Conservation (phyloP, 2,113 vertebrate species). For the Mustela nigripes region DNA sequence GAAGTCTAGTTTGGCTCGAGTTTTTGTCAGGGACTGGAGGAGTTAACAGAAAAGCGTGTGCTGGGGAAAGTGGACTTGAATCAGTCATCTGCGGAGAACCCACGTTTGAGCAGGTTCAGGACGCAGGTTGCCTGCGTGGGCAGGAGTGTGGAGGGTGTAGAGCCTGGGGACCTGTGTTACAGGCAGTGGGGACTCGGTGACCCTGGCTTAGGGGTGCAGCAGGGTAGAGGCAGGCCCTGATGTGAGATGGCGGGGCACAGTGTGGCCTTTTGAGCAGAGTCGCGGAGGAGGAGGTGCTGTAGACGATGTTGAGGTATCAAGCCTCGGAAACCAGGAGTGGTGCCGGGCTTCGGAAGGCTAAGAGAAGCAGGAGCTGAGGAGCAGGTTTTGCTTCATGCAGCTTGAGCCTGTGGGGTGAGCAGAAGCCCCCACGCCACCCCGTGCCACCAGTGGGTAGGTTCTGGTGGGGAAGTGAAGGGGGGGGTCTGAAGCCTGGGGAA, state of each 20-base stretch:
- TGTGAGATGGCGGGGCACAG: background rate
- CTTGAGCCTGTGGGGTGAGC: background rate
- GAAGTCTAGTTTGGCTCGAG: background rate
- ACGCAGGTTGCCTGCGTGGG: background rate
- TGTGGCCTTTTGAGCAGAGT: background rate
- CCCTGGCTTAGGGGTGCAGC: background rate
- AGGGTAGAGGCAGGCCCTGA: background rate
- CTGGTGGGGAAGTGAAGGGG: fast-evolving
- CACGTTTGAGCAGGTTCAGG: background rate
- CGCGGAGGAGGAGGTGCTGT: background rate
- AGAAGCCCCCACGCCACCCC: too few species aligned
- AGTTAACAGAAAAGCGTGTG: background rate
- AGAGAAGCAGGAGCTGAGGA: background rate
- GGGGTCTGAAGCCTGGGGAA: background rate
- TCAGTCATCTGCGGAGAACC: background rate
- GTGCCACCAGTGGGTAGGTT: background rate
- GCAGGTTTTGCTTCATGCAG: background rate
- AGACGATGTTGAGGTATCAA: too few species aligned
- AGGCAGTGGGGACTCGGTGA: background rate
- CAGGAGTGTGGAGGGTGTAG: background rate
- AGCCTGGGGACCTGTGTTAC: background rate
- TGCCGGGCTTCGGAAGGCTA: background rate
- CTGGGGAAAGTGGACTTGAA: background rate
- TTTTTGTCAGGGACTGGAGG: background rate
- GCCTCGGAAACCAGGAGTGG: background rate